Evolutionary conservation across 2,797 vertebrate genomes (phyloP), one percentile per base, ranked within the genome.

Genomic region (Macrochelys suwanniensis): DNA sequence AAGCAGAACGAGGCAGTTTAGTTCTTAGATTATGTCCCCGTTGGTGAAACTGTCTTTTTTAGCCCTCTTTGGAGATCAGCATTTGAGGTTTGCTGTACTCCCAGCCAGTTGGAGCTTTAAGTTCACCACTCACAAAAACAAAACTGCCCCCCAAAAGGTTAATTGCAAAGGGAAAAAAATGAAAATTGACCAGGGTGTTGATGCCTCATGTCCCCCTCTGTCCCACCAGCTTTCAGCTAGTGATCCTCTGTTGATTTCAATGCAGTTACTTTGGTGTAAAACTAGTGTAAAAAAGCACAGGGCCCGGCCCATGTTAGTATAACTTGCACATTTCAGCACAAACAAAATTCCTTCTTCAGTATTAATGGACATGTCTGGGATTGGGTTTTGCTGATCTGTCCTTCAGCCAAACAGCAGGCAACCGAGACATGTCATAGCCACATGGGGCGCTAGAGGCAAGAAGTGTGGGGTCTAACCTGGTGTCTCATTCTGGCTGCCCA

Each of bases 1-100:
- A 97, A 96, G 96, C 94, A 94, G 88, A 94, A 96, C 57, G 96
- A 95, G 96, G 95, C 96, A 96, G 95, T 95, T 97, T 96, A 95
- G 96, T 96, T 51, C 15, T 79, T 79, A 51, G 25, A 79, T 79
- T 49, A 49, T 86, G 89, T 95, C 94, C 91, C 93, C 96, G 93
- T 96, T 94, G 95, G 88, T 85, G 94, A 11, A 76, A 59, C n/a
- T 28, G 5, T 13, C 49, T 68, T 37, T 68, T 54, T 84, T 37
- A 95, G 87, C 94, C 95, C 95, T 96, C 94, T 94, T 77, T 92
- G 91, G 92, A 87, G 90, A 94, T 89, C 84, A 51, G 56, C 87
- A 11, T 80, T 65, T 77, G 88, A 95, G 94, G 8, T 86, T 96
- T 92, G 83, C 91, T 95, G 85, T 89, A 86, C 5, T 56, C 68